Evolutionary conservation across 1,140 invertebrate genomes (phyloP).

Genomic region (Chironomus striatipennis): DNA sequence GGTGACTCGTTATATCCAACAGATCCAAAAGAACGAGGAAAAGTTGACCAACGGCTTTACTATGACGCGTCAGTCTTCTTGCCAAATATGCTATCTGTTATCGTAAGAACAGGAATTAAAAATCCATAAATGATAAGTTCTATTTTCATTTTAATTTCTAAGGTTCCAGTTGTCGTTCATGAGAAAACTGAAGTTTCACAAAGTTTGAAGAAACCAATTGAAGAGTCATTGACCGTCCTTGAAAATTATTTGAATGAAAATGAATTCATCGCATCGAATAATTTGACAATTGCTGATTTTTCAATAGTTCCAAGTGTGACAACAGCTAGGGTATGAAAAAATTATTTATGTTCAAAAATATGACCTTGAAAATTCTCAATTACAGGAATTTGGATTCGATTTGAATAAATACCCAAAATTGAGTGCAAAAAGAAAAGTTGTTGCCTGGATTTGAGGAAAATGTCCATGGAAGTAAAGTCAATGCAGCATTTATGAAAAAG

Average conservation of each 20-base stretch:
- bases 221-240: neutral
- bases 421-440: neutral
- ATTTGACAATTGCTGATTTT: neutral
- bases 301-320: neutral
- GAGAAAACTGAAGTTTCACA: slow-evolving; percentile 31
- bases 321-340: neutral
- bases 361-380: neutral
- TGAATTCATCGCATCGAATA: neutral
- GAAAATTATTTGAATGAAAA: neutral
- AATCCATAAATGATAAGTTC: neutral
- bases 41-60: slow-evolving; percentile 43
- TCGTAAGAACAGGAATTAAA: slow-evolving; percentile 30
- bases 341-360: neutral
- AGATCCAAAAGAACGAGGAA: slow-evolving; percentile 40
- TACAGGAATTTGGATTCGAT: neutral
- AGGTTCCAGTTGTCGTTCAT: slow-evolving; percentile 26
- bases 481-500: neutral
- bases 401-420: neutral
- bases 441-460: neutral
- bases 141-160: neutral
- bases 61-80: slow-evolving; percentile 37
- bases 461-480: neutral
- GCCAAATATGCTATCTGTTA: slow-evolving; percentile 29
- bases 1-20: slow-evolving; percentile 41
- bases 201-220: slow-evolving; percentile 23